Conservation (phyloP, 2,888 invertebrate species). For the Acrobasis suavella region DNA sequence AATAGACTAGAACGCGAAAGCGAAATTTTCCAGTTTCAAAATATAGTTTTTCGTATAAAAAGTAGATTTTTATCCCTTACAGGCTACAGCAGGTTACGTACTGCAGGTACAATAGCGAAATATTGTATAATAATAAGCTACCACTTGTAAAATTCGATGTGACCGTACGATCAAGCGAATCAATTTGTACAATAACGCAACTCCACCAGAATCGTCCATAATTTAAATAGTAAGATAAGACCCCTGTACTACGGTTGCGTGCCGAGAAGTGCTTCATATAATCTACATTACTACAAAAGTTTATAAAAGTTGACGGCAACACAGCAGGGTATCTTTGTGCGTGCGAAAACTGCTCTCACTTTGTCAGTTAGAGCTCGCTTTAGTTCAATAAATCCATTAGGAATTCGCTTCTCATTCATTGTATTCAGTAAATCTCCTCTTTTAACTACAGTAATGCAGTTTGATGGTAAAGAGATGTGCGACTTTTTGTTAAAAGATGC, state of each 20-base stretch:
- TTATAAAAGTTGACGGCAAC: constrained; percentile 11
- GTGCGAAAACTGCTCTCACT: constrained; percentile 14
- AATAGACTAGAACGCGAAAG: background rate
- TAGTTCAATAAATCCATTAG: constrained; percentile 7
- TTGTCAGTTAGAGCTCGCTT: constrained; percentile 9
- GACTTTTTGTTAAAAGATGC: background rate
- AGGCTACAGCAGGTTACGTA: too few relatives aligned
- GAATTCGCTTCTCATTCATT: constrained; percentile 15
- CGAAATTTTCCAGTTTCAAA: too few relatives aligned
- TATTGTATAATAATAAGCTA: too few relatives aligned
- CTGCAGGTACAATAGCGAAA: too few relatives aligned
- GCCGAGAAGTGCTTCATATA: constrained; percentile 1
- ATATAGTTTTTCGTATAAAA: too few relatives aligned
- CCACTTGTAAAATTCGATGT: too few relatives aligned
- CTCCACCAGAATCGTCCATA: too few relatives aligned
- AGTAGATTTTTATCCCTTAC: too few relatives aligned
- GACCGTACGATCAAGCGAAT: too few relatives aligned
- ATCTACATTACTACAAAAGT: constrained; percentile 8
- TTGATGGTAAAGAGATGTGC: background rate
- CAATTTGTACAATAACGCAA: too few relatives aligned
- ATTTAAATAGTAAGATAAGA: background rate
- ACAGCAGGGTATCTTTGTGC: constrained; percentile 14
- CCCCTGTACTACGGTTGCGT: background rate
- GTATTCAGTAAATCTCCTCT: background rate
- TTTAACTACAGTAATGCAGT: background rate